Base-by-base conservation (phyloP, 2,797 vertebrate species). In the Hypotaenidia philippensis region DNA sequence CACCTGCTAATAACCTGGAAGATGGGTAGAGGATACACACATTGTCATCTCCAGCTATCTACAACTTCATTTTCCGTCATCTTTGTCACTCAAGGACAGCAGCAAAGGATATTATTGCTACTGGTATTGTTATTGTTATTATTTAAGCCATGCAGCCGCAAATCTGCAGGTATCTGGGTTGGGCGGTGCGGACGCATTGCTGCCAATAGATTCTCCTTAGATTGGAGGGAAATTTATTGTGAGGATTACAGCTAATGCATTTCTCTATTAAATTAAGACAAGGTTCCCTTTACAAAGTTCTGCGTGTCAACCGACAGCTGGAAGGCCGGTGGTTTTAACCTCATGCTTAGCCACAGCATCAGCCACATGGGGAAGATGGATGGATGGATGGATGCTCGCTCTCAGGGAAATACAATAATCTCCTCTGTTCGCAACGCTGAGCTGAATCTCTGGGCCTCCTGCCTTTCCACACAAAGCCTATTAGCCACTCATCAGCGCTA, bases 41-140 rank as follows among this genome's bases (percentile, higher is more conserved):
- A 83, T 93, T 94, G 96, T 92, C 93, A 85, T 94, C 93, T 87
- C 63, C 74, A 95, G 94, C 95, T 95, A 97, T 97, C 97, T 97
- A 94, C 77, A 96, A 88, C 94, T 97, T 96, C 96, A 93, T 97
- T 97, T 98, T 97, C 97, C 96, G 97, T 97, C 97, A 98, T 88
- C 64, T 85, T 96, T 97, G 96, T 96, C 96, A 96, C 88, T 97
- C 96, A 97, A 97, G 96, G 97, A 96, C 97, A 93, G 90, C 64
- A 90, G 93, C 75, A 93, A 96, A 97, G 96, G 96, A 97, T 97
- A 97, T 97, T 97, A 97, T 95, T 96, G 86, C 89, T 36, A 16
- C 84, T 52, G 76, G 89, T 81, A 96, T 84, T 97, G 87, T 96
- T 94, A 87, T 95, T 96, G 93, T 89, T 96, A 90, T 94, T 94